Evolutionary conservation across 2,888 invertebrate species (phyloP).

Genomic region (Drosophila cognata): DNA sequence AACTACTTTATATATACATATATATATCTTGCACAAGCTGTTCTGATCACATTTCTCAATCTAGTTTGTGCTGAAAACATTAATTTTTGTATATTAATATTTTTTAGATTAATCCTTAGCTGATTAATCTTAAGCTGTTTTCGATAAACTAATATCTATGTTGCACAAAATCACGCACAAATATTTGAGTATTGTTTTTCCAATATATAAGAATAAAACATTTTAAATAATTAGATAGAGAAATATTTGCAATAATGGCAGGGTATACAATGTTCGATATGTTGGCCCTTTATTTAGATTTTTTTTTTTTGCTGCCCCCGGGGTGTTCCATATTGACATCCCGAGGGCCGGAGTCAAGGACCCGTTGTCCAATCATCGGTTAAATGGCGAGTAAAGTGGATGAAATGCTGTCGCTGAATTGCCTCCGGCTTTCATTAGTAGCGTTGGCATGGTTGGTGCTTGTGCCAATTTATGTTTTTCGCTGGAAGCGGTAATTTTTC

Average conservation of each 20-base stretch:
- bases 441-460: slow-evolving; percentile 33
- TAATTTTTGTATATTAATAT: not conserved
- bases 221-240: not conserved
- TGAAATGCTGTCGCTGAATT: slow-evolving; percentile 34
- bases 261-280: slow-evolving; percentile 16
- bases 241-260: not conserved
- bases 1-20: not conserved
- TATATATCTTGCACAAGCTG: not conserved
- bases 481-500: slow-evolving; percentile 71
- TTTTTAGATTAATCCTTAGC: not conserved
- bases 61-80: not conserved
- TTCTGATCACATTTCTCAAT: not conserved
- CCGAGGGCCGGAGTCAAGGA: slow-evolving; percentile 13
- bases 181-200: not conserved
- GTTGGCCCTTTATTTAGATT: not conserved
- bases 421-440: slow-evolving; percentile 69
- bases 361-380: slow-evolving; percentile 73
- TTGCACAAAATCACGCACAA: not conserved
- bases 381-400: slow-evolving; percentile 76
- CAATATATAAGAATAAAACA: not conserved
- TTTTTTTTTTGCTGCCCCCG: slow-evolving; percentile 40
- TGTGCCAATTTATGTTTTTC: slow-evolving; percentile 56
- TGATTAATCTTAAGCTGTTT: not conserved
- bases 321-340: slow-evolving; percentile 31
- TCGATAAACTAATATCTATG: accelerated